Base-by-base conservation (phyloP, 53 echinoderm and acorn worm genomes). In the Henricia sp. region DNA sequence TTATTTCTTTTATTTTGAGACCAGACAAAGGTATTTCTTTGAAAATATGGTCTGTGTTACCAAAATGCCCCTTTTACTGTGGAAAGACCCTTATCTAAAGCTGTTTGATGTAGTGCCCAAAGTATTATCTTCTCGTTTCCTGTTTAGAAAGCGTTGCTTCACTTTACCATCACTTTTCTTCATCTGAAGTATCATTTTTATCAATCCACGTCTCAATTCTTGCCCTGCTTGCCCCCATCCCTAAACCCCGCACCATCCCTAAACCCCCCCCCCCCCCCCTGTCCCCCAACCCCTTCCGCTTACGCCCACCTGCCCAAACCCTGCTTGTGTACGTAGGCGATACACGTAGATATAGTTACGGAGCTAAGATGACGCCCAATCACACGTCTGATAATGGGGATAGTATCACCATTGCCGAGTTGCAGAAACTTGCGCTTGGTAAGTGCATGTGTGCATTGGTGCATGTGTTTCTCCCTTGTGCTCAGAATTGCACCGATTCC, bases 271-370 rank as follows among this genome's bases (percentile, higher is more conserved):
- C 37, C 57, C 29, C 66, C 41, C 36, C 30, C 27, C 76, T 42
- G 65, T 70, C 27, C 63, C 50, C 52, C 32, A 29, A 36, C 62
- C 67, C 69, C 27, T 32, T 74, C 53, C 25, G 26, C 66, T 29
- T 3, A 20, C 57, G 40, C 39, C 28, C 32, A 52, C 68, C 68
- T 37, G 20, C 16, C 37, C 2, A 17, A 66, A 30, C 29, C 20
- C 46, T 87, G 56, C 21, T 33, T 38, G n/a, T n/a, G n/a, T 41
- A 68, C 29, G 46, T 85, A 90, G 94, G 85, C 40, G 99, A 97
- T 84, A 82, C 62, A 29, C 92, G 94, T 85, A 92, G 99, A 73
- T 94, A 97, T 90, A 97, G 99, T 94, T 97, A 88, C 60, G 99
- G 99, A 70, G 92, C 99, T 77, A 88, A 88, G 77, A 73, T 92